Evolutionary conservation across 2,797 vertebrate species (phyloP), one percentile per base, ranked within the genome.

Genomic region (Falco naumanni): DNA sequence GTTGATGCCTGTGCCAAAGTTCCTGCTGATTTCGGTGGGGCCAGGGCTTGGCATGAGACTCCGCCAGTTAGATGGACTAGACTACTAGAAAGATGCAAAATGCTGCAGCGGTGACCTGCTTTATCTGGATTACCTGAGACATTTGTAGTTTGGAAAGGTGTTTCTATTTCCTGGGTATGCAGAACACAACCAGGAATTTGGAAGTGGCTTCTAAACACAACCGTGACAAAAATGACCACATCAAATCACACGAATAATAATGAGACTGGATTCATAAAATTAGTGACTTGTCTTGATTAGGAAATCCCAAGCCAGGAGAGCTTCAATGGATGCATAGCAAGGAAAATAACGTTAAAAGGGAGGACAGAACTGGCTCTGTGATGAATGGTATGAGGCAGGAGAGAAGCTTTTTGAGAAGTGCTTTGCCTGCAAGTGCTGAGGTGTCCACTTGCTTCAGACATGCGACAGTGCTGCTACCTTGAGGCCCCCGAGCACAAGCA

Each of bases 401-500:
- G 86, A 61, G 94, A 72, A 59, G 72, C 37, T 92, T 65, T 51
- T 84, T 1, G 5, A 69, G 33, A 76, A 89, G 54, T 11, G 48
- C 29, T 72, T 43, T 34, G 18, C 14, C 76, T 91, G 63, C 53
- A 61, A 61, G 65, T 33, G 84, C 68, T 90, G 87, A 83, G 88
- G 85, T 82, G 80, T 76, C 83, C 12, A 14, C 54, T 84, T 68
- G 85, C 80, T 68, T 72, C 93, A 92, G 94, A 66, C 50, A 37
- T 19, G 77, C 88, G 81, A 70, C 94, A 93, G 94, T 31, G 90
- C 92, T 92, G 92, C 89, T 95, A 72, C 92, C 96, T 89, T 48
- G 63, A 89, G 92, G 90, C 81, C 88, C 87, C 59, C 10, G 37
- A 87, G 92, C 88, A 89, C 90, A 79, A 85, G 77, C 90, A 96